A percentile compares a stretch with the other conserved stretches of the same genome.
Conservation (phyloP, 2,113 vertebrate genomes). For the Lasiurus cinereus region DNA sequence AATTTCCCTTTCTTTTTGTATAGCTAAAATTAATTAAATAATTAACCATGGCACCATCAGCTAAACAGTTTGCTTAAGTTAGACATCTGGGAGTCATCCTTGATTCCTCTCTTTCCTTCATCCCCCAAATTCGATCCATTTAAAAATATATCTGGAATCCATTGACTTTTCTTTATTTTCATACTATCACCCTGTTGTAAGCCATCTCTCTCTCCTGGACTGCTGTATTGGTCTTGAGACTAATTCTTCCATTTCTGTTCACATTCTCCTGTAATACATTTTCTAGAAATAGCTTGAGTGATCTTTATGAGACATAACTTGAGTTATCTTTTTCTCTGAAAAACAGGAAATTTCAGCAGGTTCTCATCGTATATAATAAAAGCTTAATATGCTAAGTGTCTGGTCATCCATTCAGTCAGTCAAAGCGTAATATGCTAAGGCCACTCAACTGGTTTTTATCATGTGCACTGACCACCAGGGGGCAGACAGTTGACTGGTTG, state of each 20-base stretch:
- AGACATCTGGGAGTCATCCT: background rate
- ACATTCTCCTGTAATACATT: background rate
- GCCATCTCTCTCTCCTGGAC: background rate
- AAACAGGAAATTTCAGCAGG: background rate
- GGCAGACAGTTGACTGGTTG: no score
- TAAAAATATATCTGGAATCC: background rate
- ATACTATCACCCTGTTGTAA: background rate
- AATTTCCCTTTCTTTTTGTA: background rate
- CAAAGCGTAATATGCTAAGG: no score
- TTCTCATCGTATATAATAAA: background rate
- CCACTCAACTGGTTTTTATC: no score
- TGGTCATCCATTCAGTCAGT: no score
- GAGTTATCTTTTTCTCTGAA: background rate
- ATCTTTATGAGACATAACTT: slow-evolving; percentile 30
- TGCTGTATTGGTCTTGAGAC: background rate
- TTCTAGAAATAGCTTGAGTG: slow-evolving; percentile 20
- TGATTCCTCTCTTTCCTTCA: background rate
- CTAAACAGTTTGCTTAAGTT: background rate
- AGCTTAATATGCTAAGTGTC: no score
- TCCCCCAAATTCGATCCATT: background rate
- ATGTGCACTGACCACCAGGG: no score
- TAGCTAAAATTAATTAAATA: slow-evolving; percentile 18
- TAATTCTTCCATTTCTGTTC: slow-evolving; percentile 4
- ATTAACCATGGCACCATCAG: background rate
- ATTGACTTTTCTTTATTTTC: background rate